A percentile compares a stretch with the other conserved stretches of the same genome.
Evolutionary conservation across 2,113 vertebrate genomes (phyloP).

Genomic region (Pipa parva): DNA sequence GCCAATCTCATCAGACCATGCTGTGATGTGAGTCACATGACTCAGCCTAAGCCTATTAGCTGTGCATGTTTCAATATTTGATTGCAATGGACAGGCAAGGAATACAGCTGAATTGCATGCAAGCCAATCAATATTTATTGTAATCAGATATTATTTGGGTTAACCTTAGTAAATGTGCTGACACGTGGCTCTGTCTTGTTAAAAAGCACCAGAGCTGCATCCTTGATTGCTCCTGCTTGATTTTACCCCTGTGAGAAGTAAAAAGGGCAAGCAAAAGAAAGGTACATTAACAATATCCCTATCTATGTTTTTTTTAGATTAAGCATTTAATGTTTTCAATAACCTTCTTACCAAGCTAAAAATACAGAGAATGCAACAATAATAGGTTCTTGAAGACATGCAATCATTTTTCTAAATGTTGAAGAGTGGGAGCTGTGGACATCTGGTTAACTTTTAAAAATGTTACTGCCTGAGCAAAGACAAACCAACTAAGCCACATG

Average conservation of each 20-base stretch:
- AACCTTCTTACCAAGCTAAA: not conserved
- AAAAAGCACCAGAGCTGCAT: conserved; percentile 65
- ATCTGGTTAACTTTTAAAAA: no score
- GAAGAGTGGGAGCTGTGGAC: no score
- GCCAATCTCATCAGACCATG: conserved; percentile 50
- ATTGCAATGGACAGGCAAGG: conserved; percentile 59
- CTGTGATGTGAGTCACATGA: conserved; percentile 49
- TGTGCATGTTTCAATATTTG: conserved; percentile 48
- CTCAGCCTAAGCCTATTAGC: conserved; percentile 47
- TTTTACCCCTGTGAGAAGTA: conserved; percentile 72
- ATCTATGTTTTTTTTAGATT: not conserved
- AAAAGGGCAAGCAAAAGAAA: conserved; percentile 58
- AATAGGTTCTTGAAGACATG: no score
- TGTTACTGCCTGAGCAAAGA: no score
- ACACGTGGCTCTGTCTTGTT: conserved; percentile 67
- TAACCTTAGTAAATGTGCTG: conserved; percentile 68
- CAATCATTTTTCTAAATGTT: not conserved
- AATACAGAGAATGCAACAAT: not conserved
- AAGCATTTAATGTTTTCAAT: not conserved
- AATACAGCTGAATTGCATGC: conserved; percentile 65
- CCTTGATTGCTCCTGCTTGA: conserved; percentile 63
- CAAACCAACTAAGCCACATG: no score
- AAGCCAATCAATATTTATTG: conserved; percentile 55
- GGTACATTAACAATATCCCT: conserved; percentile 35
- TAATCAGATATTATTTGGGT: conserved; percentile 55